Evolutionary conservation across 2,797 vertebrate genomes (phyloP), one percentile per base, ranked within the genome.

Genomic region (Danio aesculapii): DNA sequence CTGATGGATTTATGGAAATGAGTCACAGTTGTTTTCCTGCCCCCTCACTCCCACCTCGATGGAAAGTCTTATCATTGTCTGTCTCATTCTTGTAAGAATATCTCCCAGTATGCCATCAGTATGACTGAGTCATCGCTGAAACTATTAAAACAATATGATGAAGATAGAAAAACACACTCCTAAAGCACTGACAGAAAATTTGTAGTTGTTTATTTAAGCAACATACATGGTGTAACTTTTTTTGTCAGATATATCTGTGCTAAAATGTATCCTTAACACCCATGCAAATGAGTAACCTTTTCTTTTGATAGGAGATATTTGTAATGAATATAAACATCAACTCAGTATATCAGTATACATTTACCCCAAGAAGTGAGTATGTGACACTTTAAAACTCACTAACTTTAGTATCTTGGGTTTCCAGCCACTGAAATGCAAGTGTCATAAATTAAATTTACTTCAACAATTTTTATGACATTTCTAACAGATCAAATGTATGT

Each of bases 1-100:
- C n/a, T 41, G 49, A 55, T 79, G 79, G 57, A 68, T 70, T 61
- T 63, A 67, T 68, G 62, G 57, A 64, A 59, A 84, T 82, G 62
- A 84, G 50, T 83, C 84, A 85, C 13, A 74, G 53, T 4, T 59
- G 46, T 30, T 55, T 21, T 62, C 44, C 59, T 75, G 6, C 69
- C 44, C 53, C 78, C 55, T 75, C 72, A 77, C 77, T 77, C 77
- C 62, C 77, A 82, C 59, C 68, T 64, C 6, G 0, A 41, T 55
- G 78, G 78, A 80, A 80, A 80, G 6, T 62, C 59, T 72, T 30
- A 64, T 69, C 55, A 64, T 57, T 55, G 41, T 70, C 55, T 62
- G 67, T 44, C 12, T 43, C 4, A 3, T 63, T 72, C 17, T 55
- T 49, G 11, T 52, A 44, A 55, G 59, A n/a, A 72, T 78, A 69